A percentile compares a stretch with the other conserved stretches of the same genome.
Conservation (phyloP, 2,888 invertebrate species). For the Therioaphis trifolii region DNA sequence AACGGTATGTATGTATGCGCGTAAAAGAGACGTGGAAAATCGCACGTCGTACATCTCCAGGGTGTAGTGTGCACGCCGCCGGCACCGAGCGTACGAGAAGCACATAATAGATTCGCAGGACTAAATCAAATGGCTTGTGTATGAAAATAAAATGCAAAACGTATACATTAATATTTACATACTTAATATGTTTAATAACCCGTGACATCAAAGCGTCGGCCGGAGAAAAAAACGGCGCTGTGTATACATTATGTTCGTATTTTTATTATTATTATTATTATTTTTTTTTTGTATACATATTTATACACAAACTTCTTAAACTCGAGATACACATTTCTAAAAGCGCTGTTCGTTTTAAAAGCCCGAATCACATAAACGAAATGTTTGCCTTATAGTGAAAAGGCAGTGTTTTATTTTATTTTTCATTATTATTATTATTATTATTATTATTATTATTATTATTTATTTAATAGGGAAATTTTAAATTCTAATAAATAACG, state of each 20-base stretch:
- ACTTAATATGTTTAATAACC: slow-evolving; percentile 37
- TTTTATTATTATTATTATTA: not conserved
- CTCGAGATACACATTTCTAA: not conserved
- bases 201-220: slow-evolving; percentile 15
- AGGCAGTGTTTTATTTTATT: not conserved
- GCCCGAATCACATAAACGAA: not conserved
- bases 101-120: not conserved
- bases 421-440: too few relatives aligned
- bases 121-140: not conserved
- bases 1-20: not conserved
- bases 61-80: not conserved
- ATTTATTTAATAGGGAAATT: not conserved
- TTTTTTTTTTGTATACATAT: slow-evolving; percentile 13
- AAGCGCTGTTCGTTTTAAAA: not conserved
- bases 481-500: slow-evolving; percentile 17
- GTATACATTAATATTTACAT: slow-evolving; percentile 31
- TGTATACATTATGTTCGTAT: not conserved
- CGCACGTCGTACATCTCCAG: not conserved
- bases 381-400: not conserved
- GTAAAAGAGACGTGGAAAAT: not conserved
- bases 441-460: not conserved
- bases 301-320: not conserved
- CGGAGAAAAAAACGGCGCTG: not conserved
- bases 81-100: not conserved
- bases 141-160: not conserved